Evolutionary conservation across 2,113 vertebrate genomes (phyloP), one percentile per base, ranked within the genome.

Genomic region (Cebus imitator): DNA sequence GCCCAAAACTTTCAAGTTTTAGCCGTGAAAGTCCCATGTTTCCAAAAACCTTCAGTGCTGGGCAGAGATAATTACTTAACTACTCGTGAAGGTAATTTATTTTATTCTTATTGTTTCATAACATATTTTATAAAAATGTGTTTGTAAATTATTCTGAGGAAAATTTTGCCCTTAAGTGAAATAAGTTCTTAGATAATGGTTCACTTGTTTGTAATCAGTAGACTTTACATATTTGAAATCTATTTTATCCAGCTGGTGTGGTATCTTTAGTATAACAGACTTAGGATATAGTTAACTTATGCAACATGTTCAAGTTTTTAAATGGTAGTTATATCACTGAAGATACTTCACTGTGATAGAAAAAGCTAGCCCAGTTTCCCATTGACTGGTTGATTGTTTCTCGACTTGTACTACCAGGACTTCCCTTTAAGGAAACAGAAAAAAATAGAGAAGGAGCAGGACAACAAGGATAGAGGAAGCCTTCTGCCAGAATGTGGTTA

Each of bases 51-150:
- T 16, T 45, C 16, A 23, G 12, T 2, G 4, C 6, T 10, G 8
- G 27, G 2, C 6, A 68, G 13, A 9, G 4, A 37, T 0, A 20
- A 3, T 12, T 13, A 52, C 3, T 32, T 37, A 52, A 9, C 4
- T 75, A 32, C 10, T 85, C 64, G 27, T 14, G 50, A 68, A 75
- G 8, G 35, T 8, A 37, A 91, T 27, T 43, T 76, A 10, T 76
- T 61, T 78, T 35, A 16, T 0, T 64, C 20, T 70, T 43, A 18
- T 57, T 55, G 12, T 64, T 85, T 87, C 58, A 23, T 6, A 61
- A 55, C 4, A 6, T 8, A 76, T 8, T 75, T 70, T 20, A 76
- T 35, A 75, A 32, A 87, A 80, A 14, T 4, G 6, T 58, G 1
- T 58, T 50, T 76, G 0, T 37, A 48, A 84, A 89, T 91, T 76